phyloP scores from a whole-genome alignment of 2,888 invertebrate genomes.

The Microctonus hyperodae region DNA sequence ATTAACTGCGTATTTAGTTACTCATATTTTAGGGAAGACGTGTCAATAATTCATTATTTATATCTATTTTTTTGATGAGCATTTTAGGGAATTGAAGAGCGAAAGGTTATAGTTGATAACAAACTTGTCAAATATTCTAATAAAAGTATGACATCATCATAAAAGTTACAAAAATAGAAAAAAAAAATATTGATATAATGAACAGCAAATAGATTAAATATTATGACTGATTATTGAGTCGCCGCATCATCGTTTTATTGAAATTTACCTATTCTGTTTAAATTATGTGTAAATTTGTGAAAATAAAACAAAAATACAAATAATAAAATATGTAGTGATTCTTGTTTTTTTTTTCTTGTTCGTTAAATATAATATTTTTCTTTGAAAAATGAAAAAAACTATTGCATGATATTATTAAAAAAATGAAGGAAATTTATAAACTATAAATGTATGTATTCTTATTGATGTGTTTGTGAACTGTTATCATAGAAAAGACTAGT shows the following conservation, averaged over 20 bases:
- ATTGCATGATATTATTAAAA: background rate
- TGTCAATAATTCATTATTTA: background rate
- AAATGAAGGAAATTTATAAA: too few relatives aligned
- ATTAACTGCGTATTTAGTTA: background rate
- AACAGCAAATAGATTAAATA: background rate
- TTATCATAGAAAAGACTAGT: too few relatives aligned
- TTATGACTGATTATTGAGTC: background rate
- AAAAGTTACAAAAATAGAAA: background rate
- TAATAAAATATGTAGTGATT: background rate
- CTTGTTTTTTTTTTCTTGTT: too few relatives aligned
- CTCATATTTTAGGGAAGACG: background rate
- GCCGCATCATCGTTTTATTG: background rate
- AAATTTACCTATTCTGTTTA: background rate
- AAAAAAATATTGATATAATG: background rate
- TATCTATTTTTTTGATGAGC: background rate
- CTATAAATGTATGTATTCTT: too few relatives aligned
- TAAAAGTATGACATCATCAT: conserved; percentile 2
- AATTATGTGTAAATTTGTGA: background rate
- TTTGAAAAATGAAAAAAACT: conserved; percentile 20
- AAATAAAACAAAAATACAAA: conserved; percentile 1
- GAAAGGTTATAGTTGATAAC: background rate
- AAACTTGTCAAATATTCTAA: background rate
- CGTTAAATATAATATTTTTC: too few relatives aligned
- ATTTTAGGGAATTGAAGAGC: background rate
- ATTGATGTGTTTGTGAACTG: too few relatives aligned